Evolutionary conservation across 2,888 invertebrate species (phyloP), one percentile per base, ranked within the genome.

Genomic region (Harpagoxenus sublaevis): DNA sequence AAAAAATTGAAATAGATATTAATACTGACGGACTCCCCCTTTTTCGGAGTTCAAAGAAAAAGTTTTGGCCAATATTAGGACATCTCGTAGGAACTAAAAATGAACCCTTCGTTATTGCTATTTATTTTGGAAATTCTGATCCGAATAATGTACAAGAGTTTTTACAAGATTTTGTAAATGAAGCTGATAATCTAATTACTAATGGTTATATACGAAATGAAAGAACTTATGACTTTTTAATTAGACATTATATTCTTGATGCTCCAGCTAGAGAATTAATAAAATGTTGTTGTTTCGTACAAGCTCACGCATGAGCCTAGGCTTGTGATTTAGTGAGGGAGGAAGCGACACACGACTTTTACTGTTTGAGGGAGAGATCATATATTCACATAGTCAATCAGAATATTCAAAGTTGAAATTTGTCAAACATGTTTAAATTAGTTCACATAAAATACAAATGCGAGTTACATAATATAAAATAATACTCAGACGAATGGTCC

Each of bases 231-330:
- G 12, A 82, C 9, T 45, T 48, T 48, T 35, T 12, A 15, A 62
- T 81, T n/a, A 57, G 71, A 73, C 42, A 71, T 73, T 73, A 62
- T 10, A 23, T 73, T 82, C 51, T 78, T 35, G 83, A 83, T 45
- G 65, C 83, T n/a, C 62, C 60, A 35, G 77, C 77, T 39, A 55
- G 83, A 57, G 55, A 65, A 55, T 31, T 66, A 5, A 18, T 83
- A 45, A 77, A 83, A 77, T n/a, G n/a, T n/a, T n/a, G n/a, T n/a
- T n/a, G n/a, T n/a, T n/a, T n/a, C n/a, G n/a, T n/a, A n/a, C n/a
- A n/a, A n/a, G n/a, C n/a, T n/a, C n/a, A n/a, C n/a, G n/a, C n/a
- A n/a, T n/a, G n/a, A n/a, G n/a, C n/a, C n/a, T n/a, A n/a, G n/a
- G n/a, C n/a, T n/a, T n/a, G n/a, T n/a, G n/a, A n/a, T n/a, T n/a